A percentile compares a stretch with the other conserved stretches of the same genome.
These are phyloP conservation scores for Microtus richardsoni DNA, from an alignment of 2,113 vertebrate genomes.

Conservation along the genomic window DNA sequence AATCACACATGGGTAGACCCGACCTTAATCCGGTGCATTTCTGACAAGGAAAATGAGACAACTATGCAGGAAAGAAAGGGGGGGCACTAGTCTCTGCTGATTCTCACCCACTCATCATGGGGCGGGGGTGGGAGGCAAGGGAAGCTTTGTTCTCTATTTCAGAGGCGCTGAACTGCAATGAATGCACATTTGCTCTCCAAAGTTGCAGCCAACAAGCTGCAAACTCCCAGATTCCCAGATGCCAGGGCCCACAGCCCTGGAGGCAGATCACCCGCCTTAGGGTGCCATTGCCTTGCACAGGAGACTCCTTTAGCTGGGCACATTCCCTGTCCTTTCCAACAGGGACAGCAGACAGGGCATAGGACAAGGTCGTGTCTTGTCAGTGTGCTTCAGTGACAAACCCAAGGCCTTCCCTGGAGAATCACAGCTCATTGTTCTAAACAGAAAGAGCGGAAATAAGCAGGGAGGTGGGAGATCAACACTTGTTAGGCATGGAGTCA, in stretches of 20 bases:
- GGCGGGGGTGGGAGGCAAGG: neutral
- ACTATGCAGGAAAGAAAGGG: neutral
- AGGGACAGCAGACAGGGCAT: neutral
- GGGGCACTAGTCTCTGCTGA: neutral
- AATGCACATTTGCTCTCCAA: neutral
- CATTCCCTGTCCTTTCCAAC: neutral
- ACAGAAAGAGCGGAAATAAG: neutral
- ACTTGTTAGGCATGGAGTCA: neutral
- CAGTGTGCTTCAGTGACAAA: neutral
- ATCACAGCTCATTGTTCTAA: neutral
- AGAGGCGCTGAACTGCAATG: neutral
- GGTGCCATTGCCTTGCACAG: neutral
- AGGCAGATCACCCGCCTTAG: neutral
- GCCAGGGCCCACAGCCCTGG: neutral
- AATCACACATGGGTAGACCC: neutral
- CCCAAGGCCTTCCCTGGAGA: neutral
- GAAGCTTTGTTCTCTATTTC: neutral
- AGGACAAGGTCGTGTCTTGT: neutral
- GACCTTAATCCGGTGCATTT: neutral
- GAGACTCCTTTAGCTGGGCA: neutral
- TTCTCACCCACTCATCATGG: neutral
- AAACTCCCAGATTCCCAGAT: neutral
- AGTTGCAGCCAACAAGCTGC: neutral
- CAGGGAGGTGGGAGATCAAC: neutral
- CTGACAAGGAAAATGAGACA: neutral